phyloP scores from a whole-genome alignment of 1,140 invertebrate species.

The Nebria ingens region DNA sequence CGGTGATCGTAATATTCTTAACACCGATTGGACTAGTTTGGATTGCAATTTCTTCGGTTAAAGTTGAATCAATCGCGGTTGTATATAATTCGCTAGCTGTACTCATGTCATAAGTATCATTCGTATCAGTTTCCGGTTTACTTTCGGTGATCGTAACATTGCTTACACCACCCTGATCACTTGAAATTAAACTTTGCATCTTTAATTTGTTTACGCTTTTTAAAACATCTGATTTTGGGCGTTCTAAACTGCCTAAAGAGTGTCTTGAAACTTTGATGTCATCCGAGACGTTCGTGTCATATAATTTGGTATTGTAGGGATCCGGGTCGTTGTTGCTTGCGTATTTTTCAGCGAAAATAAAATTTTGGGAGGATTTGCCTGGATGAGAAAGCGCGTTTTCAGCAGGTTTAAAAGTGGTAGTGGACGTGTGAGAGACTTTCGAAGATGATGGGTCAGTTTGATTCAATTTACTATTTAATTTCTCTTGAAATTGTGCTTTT shows the following conservation, averaged over 20 bases:
- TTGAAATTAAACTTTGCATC: neutral
- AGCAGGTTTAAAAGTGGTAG: neutral
- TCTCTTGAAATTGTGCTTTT: neutral
- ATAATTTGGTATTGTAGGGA: slow-evolving; percentile 16
- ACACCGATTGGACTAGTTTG: slow-evolving; percentile 20
- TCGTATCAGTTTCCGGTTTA: slow-evolving; percentile 3
- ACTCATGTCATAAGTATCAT: slow-evolving; percentile 10
- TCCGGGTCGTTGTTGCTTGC: neutral
- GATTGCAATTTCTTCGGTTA: slow-evolving; percentile 12
- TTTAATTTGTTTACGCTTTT: slow-evolving; percentile 29
- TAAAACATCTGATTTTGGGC: slow-evolving; percentile 43
- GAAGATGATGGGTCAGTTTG: neutral
- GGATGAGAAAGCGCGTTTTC: neutral
- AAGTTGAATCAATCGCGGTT: slow-evolving; percentile 22
- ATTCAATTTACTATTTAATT: slow-evolving; percentile 1
- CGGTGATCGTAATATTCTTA: slow-evolving; percentile 24
- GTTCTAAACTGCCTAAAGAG: slow-evolving; percentile 43
- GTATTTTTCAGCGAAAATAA: neutral
- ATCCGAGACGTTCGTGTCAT: slow-evolving; percentile 47
- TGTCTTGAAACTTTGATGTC: slow-evolving; percentile 47
- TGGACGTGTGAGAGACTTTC: neutral
- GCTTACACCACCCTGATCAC: slow-evolving; percentile 18
- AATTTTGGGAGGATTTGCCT: neutral
- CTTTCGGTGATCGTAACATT: slow-evolving; percentile 22
- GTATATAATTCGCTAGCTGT: slow-evolving; percentile 24